Evolutionary conservation across 2,888 invertebrate genomes (phyloP).

Genomic region (Caenorhabditis macrosperma): DNA sequence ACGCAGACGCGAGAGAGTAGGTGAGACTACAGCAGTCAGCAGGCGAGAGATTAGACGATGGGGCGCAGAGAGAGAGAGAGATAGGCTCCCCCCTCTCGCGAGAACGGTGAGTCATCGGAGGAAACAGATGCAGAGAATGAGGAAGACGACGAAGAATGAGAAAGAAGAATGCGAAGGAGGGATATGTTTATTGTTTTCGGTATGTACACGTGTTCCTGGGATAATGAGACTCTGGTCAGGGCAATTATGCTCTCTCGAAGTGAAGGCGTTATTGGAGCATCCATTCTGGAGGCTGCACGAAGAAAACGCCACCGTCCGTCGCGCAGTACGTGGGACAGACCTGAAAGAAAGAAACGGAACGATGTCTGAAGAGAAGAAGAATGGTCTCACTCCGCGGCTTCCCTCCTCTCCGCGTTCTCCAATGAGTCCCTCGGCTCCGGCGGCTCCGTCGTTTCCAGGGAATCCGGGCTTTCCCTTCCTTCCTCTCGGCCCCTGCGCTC

Average conservation of each 20-base stretch:
- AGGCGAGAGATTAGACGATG: neutral
- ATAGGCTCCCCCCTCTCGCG: neutral
- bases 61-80: neutral
- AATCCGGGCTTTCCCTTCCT: conserved; percentile 71
- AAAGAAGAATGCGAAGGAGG: neutral
- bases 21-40: neutral
- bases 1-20: neutral
- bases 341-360: conserved; percentile 57
- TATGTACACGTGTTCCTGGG: conserved; percentile 53
- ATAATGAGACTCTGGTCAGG: conserved; percentile 43
- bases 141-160: neutral
- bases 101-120: neutral
- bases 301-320: conserved; percentile 79
- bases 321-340: conserved; percentile 79
- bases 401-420: conserved; percentile 74
- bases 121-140: neutral
- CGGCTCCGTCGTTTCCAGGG: conserved; percentile 69
- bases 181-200: conserved; percentile 3
- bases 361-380: conserved; percentile 2
- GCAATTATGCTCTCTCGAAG: conserved; percentile 1
- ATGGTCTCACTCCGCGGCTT: conserved; percentile 67
- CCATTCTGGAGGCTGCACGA: conserved; percentile 79
- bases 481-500: conserved; percentile 72
- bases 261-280: conserved; percentile 61
- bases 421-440: conserved; percentile 69